These are phyloP conservation scores for Cirrhinus molitorella DNA, from an alignment of 2,797 vertebrate genomes.

Conservation along the genomic window DNA sequence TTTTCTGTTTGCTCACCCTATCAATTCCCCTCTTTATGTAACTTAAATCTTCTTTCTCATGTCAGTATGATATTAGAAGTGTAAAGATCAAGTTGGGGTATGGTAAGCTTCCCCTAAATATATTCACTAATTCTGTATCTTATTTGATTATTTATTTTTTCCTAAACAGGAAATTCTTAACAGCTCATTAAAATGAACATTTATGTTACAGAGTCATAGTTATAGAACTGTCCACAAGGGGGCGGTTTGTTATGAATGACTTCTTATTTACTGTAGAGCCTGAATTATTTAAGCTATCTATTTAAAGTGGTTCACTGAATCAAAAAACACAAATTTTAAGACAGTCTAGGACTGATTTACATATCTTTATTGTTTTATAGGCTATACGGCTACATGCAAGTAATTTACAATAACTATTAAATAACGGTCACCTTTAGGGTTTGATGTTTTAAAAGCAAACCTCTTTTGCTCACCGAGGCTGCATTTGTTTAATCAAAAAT, in stretches of 20 bases:
- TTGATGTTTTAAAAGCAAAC: not conserved
- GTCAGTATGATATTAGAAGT: conserved; percentile 65
- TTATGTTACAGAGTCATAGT: not conserved
- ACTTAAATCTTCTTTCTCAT: not conserved
- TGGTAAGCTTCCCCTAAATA: not conserved
- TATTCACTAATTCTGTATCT: not conserved
- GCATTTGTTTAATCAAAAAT: not conserved
- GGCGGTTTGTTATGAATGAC: not conserved
- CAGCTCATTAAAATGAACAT: not conserved
- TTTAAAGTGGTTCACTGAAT: not conserved
- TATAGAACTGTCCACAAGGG: conserved; percentile 4
- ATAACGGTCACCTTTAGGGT: not conserved
- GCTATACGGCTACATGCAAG: not conserved
- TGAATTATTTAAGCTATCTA: not conserved
- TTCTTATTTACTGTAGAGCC: not conserved
- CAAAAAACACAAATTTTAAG: not conserved
- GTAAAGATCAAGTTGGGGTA: conserved; percentile 38
- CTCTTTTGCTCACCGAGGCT: not conserved
- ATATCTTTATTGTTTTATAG: not conserved
- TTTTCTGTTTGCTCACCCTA: not conserved
- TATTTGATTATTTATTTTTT: not conserved
- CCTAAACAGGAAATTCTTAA: not conserved
- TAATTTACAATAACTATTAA: not conserved
- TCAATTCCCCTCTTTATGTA: not conserved
- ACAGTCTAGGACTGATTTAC: not conserved